A percentile compares a stretch with the other conserved stretches of the same genome.
These are phyloP conservation scores for Corythoichthys haematopterus DNA, from an alignment of 2,113 vertebrate species.

Conservation along the genomic window DNA sequence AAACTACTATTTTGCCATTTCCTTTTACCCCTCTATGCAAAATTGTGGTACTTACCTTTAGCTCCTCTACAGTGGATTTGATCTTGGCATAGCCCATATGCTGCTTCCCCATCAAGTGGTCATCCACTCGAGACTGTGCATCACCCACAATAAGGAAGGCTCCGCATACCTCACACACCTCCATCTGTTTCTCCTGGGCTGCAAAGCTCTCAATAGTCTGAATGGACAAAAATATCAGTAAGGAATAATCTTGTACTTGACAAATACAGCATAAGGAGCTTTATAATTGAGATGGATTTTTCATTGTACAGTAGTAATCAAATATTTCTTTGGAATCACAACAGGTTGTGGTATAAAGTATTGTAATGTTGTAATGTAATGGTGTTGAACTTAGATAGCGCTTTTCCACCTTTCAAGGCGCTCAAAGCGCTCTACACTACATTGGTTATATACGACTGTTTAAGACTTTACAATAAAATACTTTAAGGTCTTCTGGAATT, in stretches of 20 bases:
- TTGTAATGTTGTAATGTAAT: not conserved
- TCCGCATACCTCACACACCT: constrained; percentile 98
- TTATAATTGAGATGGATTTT: not conserved
- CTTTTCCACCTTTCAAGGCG: no score
- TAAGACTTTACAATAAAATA: not conserved
- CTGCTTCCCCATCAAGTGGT: constrained; percentile 98
- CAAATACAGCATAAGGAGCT: not conserved
- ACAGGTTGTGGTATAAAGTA: not conserved
- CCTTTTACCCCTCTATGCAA: not conserved
- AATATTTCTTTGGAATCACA: not conserved
- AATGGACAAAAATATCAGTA: constrained; percentile 5
- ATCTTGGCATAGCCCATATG: constrained; percentile 99
- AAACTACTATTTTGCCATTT: not conserved
- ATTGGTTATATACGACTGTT: not conserved
- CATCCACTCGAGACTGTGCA: constrained; percentile 94
- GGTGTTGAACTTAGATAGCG: not conserved
- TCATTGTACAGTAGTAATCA: not conserved
- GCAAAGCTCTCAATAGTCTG: constrained; percentile 98
- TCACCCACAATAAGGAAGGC: constrained; percentile 98
- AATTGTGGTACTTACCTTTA: constrained; percentile 78
- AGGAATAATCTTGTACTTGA: not conserved
- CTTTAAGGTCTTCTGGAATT: not conserved
- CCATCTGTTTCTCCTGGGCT: constrained; percentile 99
- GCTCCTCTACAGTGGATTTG: constrained; percentile 96
- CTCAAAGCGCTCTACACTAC: no score